Evolutionary conservation across 2,113 vertebrate genomes (phyloP).

Genomic region (Alces alces): DNA sequence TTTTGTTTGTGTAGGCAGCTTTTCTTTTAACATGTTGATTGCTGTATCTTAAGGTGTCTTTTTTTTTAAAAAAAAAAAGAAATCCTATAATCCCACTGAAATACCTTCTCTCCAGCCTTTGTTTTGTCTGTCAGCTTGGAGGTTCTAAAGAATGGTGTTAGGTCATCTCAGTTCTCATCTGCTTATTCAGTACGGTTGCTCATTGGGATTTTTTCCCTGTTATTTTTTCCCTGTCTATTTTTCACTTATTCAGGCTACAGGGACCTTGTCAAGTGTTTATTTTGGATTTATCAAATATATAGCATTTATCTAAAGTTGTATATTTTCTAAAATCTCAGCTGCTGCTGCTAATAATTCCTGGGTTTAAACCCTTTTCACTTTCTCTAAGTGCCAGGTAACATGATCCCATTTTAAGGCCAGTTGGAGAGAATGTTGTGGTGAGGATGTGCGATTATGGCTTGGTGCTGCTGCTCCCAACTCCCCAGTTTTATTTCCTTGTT

Average conservation of each 20-base stretch:
- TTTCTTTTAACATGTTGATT: conserved; percentile 66
- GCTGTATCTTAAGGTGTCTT: conserved; percentile 47
- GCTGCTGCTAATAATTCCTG: not conserved
- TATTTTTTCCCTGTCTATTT: not conserved
- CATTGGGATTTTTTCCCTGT: not conserved
- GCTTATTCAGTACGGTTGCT: not conserved
- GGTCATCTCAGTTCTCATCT: not conserved
- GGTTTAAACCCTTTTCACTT: not conserved
- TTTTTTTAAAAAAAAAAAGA: not conserved
- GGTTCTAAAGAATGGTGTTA: not conserved
- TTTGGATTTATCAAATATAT: conserved; percentile 7
- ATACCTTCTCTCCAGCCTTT: not conserved
- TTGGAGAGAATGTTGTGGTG: no score
- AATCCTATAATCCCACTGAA: conserved; percentile 17
- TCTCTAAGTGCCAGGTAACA: not conserved
- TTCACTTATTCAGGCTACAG: not conserved
- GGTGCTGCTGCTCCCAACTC: rapidly evolving
- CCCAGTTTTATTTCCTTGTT: not conserved
- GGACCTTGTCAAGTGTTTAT: not conserved
- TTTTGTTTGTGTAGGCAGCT: conserved; percentile 69
- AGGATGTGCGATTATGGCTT: rapidly evolving
- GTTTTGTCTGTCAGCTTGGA: conserved; percentile 41
- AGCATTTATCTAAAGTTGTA: not conserved
- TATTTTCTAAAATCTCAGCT: not conserved
- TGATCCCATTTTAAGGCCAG: not conserved